Evolutionary conservation across 1,140 invertebrate species (phyloP), one percentile per base, ranked within the genome.

Genomic region (Pseudomyrmex dendroicus): DNA sequence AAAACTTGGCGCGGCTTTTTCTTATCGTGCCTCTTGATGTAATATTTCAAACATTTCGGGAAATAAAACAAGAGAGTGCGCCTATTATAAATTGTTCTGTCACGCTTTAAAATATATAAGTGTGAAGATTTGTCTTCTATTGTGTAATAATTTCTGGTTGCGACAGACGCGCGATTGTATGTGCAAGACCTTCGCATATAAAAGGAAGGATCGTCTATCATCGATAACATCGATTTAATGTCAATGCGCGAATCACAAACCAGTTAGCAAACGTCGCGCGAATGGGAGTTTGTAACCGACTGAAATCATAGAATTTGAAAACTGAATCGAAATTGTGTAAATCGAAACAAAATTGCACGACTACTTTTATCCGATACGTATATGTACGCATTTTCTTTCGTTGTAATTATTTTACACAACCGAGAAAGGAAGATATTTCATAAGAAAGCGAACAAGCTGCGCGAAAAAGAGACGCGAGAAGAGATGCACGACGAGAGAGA

Each of bases 151-250:
- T 72, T 59, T 80, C 15, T 61, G 15, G n/a, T n/a, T 48, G 44
- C 44, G 44, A 57, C 20, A 12, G 35, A 35, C 0, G 35, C 35
- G 35, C 35, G 35, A 35, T 35, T 35, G 35, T 35, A 35, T 35
- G 35, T 35, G 35, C 15, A 25, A 70, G 35, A 48, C 10, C 66
- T 56, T 57, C 9, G 35, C 17, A 7, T 48, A 13, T 15, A 48
- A 72, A 13, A 56, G 25, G 35, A 46, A 3, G 10, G n/a, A 50
- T 72, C 66, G 54, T 72, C n/a, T 15, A 50, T 80, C 56, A 70
- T 17, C 35, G 52, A 59, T 25, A 70, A 25, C 50, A 80, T 80
- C 54, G 76, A 80, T 72, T 80, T 80, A 72, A 59, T 59, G 54
- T 80, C 54, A 72, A 67, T 68, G 2, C 7, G 59, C 20, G 12